A percentile compares a stretch with the other conserved stretches of the same genome.
Conservation (phyloP, 1,140 invertebrate genomes). For the Cydia splendana region DNA sequence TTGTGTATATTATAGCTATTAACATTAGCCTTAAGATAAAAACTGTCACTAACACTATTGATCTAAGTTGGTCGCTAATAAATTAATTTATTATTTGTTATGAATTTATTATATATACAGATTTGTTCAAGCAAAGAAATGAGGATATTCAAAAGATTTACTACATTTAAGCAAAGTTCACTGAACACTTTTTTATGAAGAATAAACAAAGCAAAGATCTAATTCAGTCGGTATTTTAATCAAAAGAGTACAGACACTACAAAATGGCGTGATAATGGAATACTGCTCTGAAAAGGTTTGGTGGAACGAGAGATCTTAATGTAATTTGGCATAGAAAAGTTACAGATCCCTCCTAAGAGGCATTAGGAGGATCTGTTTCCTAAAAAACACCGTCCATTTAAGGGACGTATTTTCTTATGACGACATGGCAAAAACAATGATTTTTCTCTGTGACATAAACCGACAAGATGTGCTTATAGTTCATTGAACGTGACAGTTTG, state of each 20-base stretch:
- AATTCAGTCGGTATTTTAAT: slow-evolving; percentile 27
- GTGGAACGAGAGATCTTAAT: slow-evolving; percentile 22
- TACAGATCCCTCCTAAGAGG: slow-evolving; percentile 26
- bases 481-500: not conserved
- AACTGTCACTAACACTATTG: no score
- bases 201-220: slow-evolving; percentile 15
- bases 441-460: not conserved
- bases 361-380: slow-evolving; percentile 27
- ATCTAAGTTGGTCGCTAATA: no score
- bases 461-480: not conserved
- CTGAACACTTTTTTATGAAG: slow-evolving; percentile 19
- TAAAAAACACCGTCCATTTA: slow-evolving; percentile 13
- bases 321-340: slow-evolving; percentile 30
- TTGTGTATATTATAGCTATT: no score
- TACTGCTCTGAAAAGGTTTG: slow-evolving; percentile 27
- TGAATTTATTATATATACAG: no score
- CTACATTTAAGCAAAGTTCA: slow-evolving; percentile 15
- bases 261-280: slow-evolving; percentile 31
- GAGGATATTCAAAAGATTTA: not conserved
- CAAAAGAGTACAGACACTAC: slow-evolving; percentile 31
- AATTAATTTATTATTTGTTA: no score
- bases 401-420: slow-evolving; percentile 10
- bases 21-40: no score
- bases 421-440: slow-evolving; percentile 1
- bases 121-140: not conserved